Conservation (phyloP, 1,140 invertebrate genomes). For the Drosophila insularis region DNA sequence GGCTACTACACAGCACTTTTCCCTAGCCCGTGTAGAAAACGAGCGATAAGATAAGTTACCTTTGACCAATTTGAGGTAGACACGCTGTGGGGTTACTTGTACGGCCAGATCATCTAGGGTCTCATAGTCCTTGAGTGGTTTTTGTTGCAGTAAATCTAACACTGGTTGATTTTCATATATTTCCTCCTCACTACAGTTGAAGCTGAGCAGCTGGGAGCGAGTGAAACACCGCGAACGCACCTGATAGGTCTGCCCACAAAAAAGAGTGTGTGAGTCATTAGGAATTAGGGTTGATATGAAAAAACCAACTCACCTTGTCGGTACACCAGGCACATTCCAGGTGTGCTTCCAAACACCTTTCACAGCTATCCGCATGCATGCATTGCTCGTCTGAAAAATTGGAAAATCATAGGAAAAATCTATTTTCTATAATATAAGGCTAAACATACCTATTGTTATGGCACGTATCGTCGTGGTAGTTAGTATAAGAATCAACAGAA, state of each 20-base stretch:
- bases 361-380: constrained; percentile 71
- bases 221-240: constrained; percentile 67
- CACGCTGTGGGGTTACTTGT: constrained; percentile 85
- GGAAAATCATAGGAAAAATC: neutral
- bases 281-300: neutral
- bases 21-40: neutral
- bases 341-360: constrained; percentile 71
- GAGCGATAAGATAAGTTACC: constrained; percentile 56
- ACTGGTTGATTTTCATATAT: constrained; percentile 72
- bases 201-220: constrained; percentile 40
- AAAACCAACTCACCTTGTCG: constrained; percentile 70
- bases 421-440: constrained; percentile 19
- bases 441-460: constrained; percentile 42
- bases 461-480: neutral
- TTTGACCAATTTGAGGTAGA: constrained; percentile 84
- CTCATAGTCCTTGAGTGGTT: constrained; percentile 81
- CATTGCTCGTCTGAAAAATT: constrained; percentile 58
- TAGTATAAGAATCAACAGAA: constrained; percentile 3
- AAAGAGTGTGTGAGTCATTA: neutral
- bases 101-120: constrained; percentile 83
- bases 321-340: constrained; percentile 82
- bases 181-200: constrained; percentile 56
- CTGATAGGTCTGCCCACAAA: constrained; percentile 47
- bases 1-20: neutral
- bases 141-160: constrained; percentile 60